Base-by-base conservation (phyloP, 2,113 vertebrate genomes). In the Kryptolebias marmoratus region DNA sequence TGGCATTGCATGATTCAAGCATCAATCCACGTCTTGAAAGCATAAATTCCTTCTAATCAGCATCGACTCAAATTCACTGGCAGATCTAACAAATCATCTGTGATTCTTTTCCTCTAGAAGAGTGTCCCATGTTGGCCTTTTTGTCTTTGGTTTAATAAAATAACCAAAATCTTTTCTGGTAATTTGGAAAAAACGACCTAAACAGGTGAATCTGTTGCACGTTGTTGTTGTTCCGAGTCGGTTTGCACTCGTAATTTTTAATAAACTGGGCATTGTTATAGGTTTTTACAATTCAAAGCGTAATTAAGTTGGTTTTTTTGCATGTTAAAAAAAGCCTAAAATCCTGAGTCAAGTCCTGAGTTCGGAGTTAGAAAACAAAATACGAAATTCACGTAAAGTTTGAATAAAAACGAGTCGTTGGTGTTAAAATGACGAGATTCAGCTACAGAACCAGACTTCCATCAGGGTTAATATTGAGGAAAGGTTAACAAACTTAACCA, bases 1-100 rank as follows among this genome's bases (percentile, higher is more conserved):
- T 75, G 84, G 58, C 64, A 31, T 52, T 27, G 68, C 69, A 82
- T 80, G 79, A 75, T 57, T 39, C 1, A 50, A 58, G 12, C 45
- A 0, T 7, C 11, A n/a, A 12, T 14, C 15, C 71, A 9, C 39
- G 10, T 5, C 4, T 69, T 75, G 45, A 72, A 73, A 54, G 50
- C 55, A 18, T 36, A 3, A 36, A 36, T 36, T 7, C 22, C 36
- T 36, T 4, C 39, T 42, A 42, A 42, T 42, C 39, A 42, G 10
- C 10, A 42, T 9, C 9, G 39, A 10, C 39, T 42, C 36, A 10
- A 42, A 10, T 9, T 42, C 39, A 5, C 9, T 42, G 39, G 1
- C 39, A 9, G 39, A 42, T 71, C 49, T n/a, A 16, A 27, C 31
- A 50, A 39, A 63, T 48, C 15, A 42, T 60, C 64, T n/a, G 36